Evolutionary conservation across 2,797 vertebrate species (phyloP), one percentile per base, ranked within the genome.

Genomic region (Myotis findleyi): DNA sequence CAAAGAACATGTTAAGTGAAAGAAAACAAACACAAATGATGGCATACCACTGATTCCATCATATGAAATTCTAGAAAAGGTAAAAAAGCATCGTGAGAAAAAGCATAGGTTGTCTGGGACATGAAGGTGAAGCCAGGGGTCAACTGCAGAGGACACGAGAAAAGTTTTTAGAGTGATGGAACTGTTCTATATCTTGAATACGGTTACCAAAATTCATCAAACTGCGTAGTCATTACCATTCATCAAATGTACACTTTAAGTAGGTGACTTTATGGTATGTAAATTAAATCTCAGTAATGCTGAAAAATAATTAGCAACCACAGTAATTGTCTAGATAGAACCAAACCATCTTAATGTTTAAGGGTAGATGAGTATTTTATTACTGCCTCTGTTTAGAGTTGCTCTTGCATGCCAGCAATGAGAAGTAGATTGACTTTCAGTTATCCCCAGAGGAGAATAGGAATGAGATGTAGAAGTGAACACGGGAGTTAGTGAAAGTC

Each of bases 261-360:
- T 21, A 86, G 18, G n/a, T 82, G 62, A 69, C 64, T 38, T 38
- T n/a, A 41, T 41, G 11, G 4, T 68, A 73, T 51, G 2, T 55
- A 47, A 87, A 55, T 38, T 82, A 87, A 82, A 72, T 25, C 38
- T 75, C 18, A 8, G 5, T 68, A 57, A 89, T 79, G 36, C 25
- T 38, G 38, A 49, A 88, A 71, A 79, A 36, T 47, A 36, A 64
- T 16, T 16, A 53, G 44, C 72, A 57, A 47, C 57, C 38, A 89
- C 6, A 38, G 86, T 11, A 47, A 44, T 59, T 83, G 44, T 86
- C 72, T 64, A 85, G 77, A 92, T 64, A 85, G 77, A 92, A 87
- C 6, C 12, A 89, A 30, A 66, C 8, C 33, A 41, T 51, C 25
- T 80, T 81, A 36, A 72, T 33, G 11, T 81, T 49, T 55, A 36